Evolutionary conservation across 2,113 vertebrate species (phyloP).

Genomic region (Pygoscelis adeliae): DNA sequence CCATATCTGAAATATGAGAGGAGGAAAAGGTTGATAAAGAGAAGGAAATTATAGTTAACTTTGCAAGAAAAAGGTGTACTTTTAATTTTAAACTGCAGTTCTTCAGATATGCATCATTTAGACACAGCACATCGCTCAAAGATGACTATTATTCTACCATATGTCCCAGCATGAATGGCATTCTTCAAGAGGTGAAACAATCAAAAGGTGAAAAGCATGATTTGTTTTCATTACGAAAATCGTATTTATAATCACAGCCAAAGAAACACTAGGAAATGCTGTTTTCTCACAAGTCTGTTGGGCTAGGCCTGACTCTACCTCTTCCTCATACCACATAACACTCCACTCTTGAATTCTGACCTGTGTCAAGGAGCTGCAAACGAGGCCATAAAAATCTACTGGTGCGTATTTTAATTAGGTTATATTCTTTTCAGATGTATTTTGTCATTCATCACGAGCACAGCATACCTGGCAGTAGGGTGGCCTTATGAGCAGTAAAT

Average conservation of each 20-base stretch:
- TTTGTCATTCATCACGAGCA: background rate
- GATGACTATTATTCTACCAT: background rate
- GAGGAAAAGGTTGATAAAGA: background rate
- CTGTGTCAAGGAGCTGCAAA: background rate
- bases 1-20: background rate
- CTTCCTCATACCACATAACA: background rate
- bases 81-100: background rate
- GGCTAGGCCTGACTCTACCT: background rate
- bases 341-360: background rate
- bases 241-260: background rate
- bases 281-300: background rate
- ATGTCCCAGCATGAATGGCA: background rate
- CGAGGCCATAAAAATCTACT: background rate
- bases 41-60: background rate
- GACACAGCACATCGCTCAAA: background rate
- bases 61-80: background rate
- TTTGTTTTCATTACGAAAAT: background rate
- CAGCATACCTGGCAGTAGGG: background rate
- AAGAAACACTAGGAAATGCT: background rate
- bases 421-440: background rate
- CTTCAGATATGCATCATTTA: background rate
- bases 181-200: background rate
- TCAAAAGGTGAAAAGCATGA: background rate
- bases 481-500: slow-evolving; percentile 4
- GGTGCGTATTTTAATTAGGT: background rate